phyloP scores from a whole-genome alignment of 2,888 invertebrate genomes.

The Maniola hyperantus region DNA sequence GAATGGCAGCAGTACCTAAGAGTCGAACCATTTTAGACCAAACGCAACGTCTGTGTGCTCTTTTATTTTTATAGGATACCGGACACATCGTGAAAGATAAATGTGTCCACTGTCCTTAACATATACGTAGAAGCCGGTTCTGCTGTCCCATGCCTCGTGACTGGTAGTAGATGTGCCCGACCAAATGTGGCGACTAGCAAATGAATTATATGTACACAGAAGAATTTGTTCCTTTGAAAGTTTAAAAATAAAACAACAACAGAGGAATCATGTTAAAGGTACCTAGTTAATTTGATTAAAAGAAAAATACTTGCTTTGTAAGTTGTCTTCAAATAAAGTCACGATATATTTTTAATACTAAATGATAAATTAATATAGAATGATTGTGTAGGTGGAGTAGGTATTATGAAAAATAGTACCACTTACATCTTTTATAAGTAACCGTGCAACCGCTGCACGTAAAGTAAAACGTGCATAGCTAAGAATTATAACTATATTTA shows the following conservation, averaged over 20 bases:
- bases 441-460: conserved; percentile 6
- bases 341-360: not conserved
- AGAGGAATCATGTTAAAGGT: too few species aligned
- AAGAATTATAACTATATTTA: not conserved
- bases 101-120: conserved; percentile 9
- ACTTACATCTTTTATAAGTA: not conserved
- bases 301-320: not conserved
- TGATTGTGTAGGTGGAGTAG: not conserved
- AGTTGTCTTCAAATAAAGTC: too few species aligned
- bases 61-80: not conserved
- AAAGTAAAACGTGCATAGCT: conserved; percentile 13
- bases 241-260: too few species aligned
- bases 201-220: too few species aligned
- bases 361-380: not conserved
- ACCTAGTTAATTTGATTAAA: not conserved
- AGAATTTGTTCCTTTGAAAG: not conserved
- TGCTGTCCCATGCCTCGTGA: not conserved
- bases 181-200: not conserved
- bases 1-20: conserved; percentile 3
- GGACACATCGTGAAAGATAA: not conserved
- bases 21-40: not conserved
- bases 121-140: not conserved
- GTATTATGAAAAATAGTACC: not conserved
- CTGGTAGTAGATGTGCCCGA: not conserved
- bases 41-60: not conserved